These are phyloP conservation scores for Listronotus oregonensis DNA, from an alignment of 1,140 invertebrate species.

Conservation along the genomic window DNA sequence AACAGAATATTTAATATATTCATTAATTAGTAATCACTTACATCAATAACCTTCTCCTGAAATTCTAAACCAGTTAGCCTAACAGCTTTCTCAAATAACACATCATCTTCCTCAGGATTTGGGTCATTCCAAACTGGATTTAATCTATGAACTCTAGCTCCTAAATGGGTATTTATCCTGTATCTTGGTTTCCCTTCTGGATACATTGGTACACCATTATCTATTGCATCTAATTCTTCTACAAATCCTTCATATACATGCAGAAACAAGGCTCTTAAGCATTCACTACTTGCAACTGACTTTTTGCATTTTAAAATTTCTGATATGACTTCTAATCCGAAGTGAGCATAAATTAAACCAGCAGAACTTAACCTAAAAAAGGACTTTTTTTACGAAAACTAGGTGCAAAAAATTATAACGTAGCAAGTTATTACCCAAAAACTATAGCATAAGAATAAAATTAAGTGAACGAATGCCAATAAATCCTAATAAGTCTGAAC, in stretches of 20 bases:
- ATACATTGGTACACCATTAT: constrained; percentile 88
- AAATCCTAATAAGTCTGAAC: too few relatives aligned
- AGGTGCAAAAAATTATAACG: too few relatives aligned
- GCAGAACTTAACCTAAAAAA: constrained; percentile 88
- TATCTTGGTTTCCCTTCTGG: constrained; percentile 79
- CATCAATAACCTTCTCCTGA: constrained; percentile 66
- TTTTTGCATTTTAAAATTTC: constrained; percentile 58
- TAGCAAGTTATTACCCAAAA: too few relatives aligned
- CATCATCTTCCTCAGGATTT: constrained; percentile 60
- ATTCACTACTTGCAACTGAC: constrained; percentile 56
- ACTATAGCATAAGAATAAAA: too few relatives aligned
- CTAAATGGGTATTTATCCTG: constrained; percentile 78
- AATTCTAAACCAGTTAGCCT: constrained; percentile 83
- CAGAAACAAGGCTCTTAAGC: constrained; percentile 70
- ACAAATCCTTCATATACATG: constrained; percentile 90
- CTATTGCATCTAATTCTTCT: constrained; percentile 94
- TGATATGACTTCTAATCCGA: constrained; percentile 81
- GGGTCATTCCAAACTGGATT: constrained; percentile 89
- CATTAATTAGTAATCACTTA: constrained; percentile 43
- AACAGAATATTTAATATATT: too few relatives aligned
- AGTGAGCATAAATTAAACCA: constrained; percentile 91
- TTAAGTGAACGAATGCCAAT: too few relatives aligned
- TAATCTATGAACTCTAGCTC: constrained; percentile 73
- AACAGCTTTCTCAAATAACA: constrained; percentile 77
- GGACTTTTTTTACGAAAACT: too few relatives aligned